Conservation (phyloP, 2,797 vertebrate species). For the Amblyopsis hoosieri region DNA sequence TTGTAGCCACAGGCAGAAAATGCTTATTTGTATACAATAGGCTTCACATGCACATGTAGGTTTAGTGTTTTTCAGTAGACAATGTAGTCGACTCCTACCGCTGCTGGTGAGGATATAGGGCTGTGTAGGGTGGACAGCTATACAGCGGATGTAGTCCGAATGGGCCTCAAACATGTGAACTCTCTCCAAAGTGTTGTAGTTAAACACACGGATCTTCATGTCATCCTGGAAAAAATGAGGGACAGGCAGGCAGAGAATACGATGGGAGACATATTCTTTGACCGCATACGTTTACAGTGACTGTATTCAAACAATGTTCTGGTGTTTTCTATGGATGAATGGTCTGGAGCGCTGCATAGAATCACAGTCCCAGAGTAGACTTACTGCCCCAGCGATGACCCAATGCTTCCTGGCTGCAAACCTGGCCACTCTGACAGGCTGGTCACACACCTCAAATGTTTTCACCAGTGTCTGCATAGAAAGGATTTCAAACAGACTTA, state of each 20-base stretch:
- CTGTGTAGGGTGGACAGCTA: constrained; percentile 92
- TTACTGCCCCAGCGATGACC: constrained; percentile 93
- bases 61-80: not conserved
- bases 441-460: constrained; percentile 92
- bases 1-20: too few relatives aligned
- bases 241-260: not conserved
- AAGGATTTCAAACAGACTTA: constrained; percentile 2
- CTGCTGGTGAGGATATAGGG: constrained; percentile 94
- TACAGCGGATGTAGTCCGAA: constrained; percentile 94
- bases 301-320: not conserved
- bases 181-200: constrained; percentile 94
- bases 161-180: constrained; percentile 96
- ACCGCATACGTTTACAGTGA: too few relatives aligned
- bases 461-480: constrained; percentile 86
- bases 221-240: constrained; percentile 82
- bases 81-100: constrained; percentile 72
- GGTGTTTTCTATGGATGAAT: not conserved
- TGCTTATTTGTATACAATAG: too few relatives aligned
- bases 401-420: constrained; percentile 95
- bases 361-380: constrained; percentile 37
- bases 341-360: too few relatives aligned
- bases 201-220: constrained; percentile 95
- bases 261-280: not conserved
- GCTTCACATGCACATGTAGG: not conserved
- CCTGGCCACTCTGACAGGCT: constrained; percentile 91